Conservation (phyloP, 2,797 vertebrate species). For the Tokudaia muenninki region DNA sequence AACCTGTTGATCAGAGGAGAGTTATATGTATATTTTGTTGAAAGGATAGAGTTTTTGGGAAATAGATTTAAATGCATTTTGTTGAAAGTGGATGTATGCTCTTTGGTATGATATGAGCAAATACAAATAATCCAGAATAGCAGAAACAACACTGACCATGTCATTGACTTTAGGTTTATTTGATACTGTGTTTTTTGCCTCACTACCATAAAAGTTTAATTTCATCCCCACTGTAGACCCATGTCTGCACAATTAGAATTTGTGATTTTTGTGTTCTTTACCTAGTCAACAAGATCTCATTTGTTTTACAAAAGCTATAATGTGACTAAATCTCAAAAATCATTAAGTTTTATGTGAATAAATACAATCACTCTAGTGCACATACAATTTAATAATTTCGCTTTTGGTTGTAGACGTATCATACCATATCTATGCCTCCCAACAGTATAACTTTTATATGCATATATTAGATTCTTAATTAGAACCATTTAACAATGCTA, state of each 20-base stretch:
- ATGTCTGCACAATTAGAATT: constrained; percentile 62
- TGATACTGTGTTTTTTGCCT: constrained; percentile 12
- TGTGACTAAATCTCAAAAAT: constrained; percentile 62
- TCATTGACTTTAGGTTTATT: constrained; percentile 50
- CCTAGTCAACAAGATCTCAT: constrained; percentile 69
- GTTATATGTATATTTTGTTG: constrained; percentile 38
- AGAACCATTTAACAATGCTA: constrained; percentile 24
- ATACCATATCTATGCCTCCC: constrained; percentile 59
- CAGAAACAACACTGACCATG: not conserved
- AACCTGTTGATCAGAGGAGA: constrained; percentile 66
- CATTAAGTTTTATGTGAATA: constrained; percentile 59
- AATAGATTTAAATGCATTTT: constrained; percentile 54
- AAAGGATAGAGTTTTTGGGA: not conserved
- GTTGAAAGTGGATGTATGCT: not conserved
- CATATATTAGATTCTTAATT: constrained; percentile 68
- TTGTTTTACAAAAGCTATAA: constrained; percentile 70
- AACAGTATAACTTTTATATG: constrained; percentile 70
- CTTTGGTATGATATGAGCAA: not conserved
- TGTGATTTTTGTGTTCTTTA: constrained; percentile 43
- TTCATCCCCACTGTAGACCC: not conserved
- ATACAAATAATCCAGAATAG: not conserved
- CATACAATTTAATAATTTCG: constrained; percentile 65
- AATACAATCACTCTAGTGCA: not conserved
- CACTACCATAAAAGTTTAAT: constrained; percentile 58
- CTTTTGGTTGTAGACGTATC: constrained; percentile 71